These are phyloP conservation scores for Crepidodera aurea DNA, from an alignment of 2,888 invertebrate species.

Conservation along the genomic window DNA sequence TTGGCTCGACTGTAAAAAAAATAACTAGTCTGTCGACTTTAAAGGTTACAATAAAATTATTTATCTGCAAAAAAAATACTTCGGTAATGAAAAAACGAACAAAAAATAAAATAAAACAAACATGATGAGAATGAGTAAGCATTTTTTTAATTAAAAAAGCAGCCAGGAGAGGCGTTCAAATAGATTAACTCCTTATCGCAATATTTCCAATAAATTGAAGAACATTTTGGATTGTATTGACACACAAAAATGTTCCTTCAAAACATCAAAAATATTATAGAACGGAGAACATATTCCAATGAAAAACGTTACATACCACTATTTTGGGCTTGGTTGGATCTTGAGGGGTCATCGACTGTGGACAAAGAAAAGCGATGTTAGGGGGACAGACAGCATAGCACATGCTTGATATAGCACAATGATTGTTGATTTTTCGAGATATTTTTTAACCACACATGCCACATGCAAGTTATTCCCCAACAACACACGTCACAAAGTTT, in stretches of 20 bases:
- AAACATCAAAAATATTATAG: not conserved
- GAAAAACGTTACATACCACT: constrained; percentile 51
- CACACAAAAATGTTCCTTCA: not conserved
- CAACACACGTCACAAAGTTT: constrained; percentile 19
- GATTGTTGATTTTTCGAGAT: constrained; percentile 23
- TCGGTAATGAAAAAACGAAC: too few species aligned
- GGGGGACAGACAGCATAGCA: constrained; percentile 45
- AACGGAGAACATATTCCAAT: not conserved
- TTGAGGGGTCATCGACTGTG: constrained; percentile 59
- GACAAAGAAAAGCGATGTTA: constrained; percentile 58
- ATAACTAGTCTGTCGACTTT: too few species aligned
- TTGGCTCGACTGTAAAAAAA: too few species aligned
- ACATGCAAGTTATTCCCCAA: constrained; percentile 34
- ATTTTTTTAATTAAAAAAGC: constrained; percentile 1
- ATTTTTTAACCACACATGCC: constrained; percentile 28
- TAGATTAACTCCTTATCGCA: not conserved
- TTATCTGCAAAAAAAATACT: too few species aligned
- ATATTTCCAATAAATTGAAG: not conserved
- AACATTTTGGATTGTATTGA: too few species aligned
- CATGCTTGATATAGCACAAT: constrained; percentile 38
- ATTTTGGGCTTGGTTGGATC: constrained; percentile 60
- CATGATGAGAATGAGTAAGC: not conserved
- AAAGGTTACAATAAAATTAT: too few species aligned
- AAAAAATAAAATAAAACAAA: too few species aligned
- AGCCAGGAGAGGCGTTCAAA: not conserved